Base-by-base conservation (phyloP, 37 sponge, comb jelly and placozoan species). In the Spongilla lacustris region DNA sequence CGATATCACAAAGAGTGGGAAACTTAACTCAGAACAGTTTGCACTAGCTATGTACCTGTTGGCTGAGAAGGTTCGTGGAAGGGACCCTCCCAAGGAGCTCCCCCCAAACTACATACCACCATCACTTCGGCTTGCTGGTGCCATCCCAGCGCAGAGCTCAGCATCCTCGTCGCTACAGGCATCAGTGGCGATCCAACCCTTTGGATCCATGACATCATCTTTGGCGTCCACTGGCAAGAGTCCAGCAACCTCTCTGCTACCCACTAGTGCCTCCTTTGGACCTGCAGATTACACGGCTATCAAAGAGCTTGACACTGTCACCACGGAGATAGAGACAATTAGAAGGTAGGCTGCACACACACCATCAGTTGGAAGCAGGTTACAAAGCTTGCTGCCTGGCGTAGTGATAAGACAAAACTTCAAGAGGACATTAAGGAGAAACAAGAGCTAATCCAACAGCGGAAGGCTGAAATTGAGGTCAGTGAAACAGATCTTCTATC, bases 11-110 rank as follows among this genome's bases (percentile, higher is more conserved):
- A 84, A 91, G 68, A 82, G 50, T 71, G 96, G 96, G 5, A 80
- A 83, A 32, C 94, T 95, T 0, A 95, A 92, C 58, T 46, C 81
- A 34, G 96, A 95, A 69, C 94, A 95, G 83, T 95, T 95, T 93
- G 96, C 96, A 48, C 86, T 95, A 36, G 96, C 96, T 69, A 91
- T 95, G 94, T 87, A 70, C 82, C 81, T 95, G 25, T 85, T 95
- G 2, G 88, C 91, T 0, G 91, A 94, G 86, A 94, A 88, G 82
- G 95, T 95, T 0, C 73, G 84, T 2, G 91, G 94, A 11, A 82
- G 78, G 58, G 92, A 93, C 21, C 76, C 74, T 3, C 96, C 96
- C 49, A 81, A 69, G 5, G 78, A 78, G 21, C 94, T 95, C 31
- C 69, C 96, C 0, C 76, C 95, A 0, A 38, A 87, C 67, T 78